These are phyloP conservation scores for Agriopis leucophaearia DNA, from an alignment of 2,888 invertebrate species.

Conservation along the genomic window DNA sequence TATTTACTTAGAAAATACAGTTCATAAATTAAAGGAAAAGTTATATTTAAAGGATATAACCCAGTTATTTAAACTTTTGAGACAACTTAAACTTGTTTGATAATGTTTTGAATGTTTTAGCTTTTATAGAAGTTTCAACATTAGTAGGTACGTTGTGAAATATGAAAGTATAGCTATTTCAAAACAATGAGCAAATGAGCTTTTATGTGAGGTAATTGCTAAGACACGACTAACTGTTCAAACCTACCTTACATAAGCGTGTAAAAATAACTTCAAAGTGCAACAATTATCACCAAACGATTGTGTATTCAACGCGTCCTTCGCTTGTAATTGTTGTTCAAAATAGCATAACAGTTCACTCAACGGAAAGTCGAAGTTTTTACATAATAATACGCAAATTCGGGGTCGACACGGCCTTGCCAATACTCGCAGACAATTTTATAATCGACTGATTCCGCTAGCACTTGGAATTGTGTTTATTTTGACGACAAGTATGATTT, in stretches of 20 bases:
- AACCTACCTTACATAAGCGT: constrained; percentile 12
- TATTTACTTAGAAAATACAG: constrained; percentile 13
- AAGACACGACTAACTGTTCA: background rate
- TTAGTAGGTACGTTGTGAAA: background rate
- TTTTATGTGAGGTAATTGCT: background rate
- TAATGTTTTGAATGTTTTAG: background rate
- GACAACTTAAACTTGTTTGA: background rate
- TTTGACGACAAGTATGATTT: no score
- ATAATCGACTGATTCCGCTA: constrained; percentile 57
- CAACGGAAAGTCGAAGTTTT: constrained; percentile 35
- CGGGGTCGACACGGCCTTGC: constrained; percentile 56
- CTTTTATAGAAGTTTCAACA: background rate
- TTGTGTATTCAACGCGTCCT: constrained; percentile 28
- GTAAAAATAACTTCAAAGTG: constrained; percentile 15
- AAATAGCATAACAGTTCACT: constrained; percentile 38
- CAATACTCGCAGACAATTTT: constrained; percentile 61
- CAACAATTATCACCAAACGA: constrained; percentile 23
- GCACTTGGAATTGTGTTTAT: background rate
- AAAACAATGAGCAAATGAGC: background rate
- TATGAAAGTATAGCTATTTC: background rate
- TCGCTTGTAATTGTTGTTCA: constrained; percentile 34
- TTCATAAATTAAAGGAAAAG: constrained; percentile 13
- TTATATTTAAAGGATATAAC: constrained; percentile 10
- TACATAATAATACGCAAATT: constrained; percentile 41
- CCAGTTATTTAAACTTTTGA: constrained; percentile 1